Evolutionary conservation across 2,888 invertebrate genomes (phyloP).

Genomic region (Julus scandinavius): DNA sequence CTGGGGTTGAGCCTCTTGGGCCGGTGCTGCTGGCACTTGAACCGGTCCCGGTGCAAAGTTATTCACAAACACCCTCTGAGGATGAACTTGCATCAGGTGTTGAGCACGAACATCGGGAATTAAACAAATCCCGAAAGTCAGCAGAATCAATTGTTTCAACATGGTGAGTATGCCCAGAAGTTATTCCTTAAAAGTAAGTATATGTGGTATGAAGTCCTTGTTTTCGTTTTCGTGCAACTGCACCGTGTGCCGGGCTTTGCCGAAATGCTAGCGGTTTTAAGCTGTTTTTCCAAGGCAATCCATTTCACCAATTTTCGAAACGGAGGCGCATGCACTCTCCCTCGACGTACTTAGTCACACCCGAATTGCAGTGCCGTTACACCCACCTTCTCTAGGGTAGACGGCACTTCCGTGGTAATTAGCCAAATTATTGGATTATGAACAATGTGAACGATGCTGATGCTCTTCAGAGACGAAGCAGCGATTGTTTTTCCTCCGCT

Average conservation of each 20-base stretch:
- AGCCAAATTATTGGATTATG: not conserved
- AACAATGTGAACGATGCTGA: not conserved
- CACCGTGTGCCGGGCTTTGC: not conserved
- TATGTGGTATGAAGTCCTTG: not conserved
- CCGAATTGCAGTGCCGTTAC: not conserved
- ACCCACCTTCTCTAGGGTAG: not conserved
- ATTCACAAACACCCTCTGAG: not conserved
- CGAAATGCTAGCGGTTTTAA: slow-evolving; percentile 9
- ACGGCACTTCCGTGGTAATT: not conserved
- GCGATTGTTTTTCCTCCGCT: not conserved
- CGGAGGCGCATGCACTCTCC: slow-evolving; percentile 10
- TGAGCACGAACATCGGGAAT: not conserved
- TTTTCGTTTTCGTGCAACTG: not conserved
- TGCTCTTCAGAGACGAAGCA: not conserved
- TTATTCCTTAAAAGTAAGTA: no score
- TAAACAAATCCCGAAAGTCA: not conserved
- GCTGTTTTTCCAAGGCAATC: slow-evolving; percentile 32
- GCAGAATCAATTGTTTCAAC: not conserved
- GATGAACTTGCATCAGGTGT: not conserved
- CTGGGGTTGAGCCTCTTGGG: not conserved
- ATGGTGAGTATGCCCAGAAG: not conserved
- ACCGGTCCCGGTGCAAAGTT: not conserved
- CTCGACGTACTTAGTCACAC: not conserved
- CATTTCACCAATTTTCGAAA: not conserved
- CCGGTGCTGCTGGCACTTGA: not conserved